A percentile compares a stretch with the other conserved stretches of the same genome.
phyloP scores from a whole-genome alignment of 1,140 invertebrate species.

The Teleopsis dalmanni region DNA sequence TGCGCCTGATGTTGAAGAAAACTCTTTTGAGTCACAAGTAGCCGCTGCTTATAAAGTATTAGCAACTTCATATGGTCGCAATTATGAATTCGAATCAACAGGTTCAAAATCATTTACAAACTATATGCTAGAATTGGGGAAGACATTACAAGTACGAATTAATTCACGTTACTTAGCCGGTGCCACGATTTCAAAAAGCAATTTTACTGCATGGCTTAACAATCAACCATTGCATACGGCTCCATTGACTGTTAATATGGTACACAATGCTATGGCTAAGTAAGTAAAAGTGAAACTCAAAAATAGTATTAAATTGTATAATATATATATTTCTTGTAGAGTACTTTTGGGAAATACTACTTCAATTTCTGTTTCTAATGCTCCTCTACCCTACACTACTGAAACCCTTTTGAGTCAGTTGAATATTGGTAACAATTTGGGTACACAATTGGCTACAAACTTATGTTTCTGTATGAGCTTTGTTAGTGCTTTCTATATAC shows the following conservation, averaged over 20 bases:
- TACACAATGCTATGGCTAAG: conserved; percentile 55
- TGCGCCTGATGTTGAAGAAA: not conserved
- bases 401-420: conserved; percentile 38
- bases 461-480: conserved; percentile 62
- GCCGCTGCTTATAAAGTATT: conserved; percentile 19
- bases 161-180: conserved; percentile 28
- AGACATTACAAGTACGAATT: conserved; percentile 22
- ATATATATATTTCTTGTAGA: conserved; percentile 3
- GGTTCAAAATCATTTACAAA: not conserved
- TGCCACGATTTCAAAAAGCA: conserved; percentile 41
- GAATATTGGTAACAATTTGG: conserved; percentile 49
- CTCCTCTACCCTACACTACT: conserved; percentile 55
- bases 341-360: conserved; percentile 23
- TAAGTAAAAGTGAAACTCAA: conserved; percentile 4
- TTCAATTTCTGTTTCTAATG: conserved; percentile 55
- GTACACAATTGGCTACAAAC: conserved; percentile 57
- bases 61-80: conserved; percentile 17
- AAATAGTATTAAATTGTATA: not conserved
- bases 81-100: conserved; percentile 15
- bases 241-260: conserved; percentile 54
- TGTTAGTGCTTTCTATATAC: conserved; percentile 64
- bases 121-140: conserved; percentile 23
- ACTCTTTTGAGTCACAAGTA: not conserved
- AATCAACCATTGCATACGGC: conserved; percentile 63
- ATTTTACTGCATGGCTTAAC: conserved; percentile 54